Base-by-base conservation (phyloP, 2,888 invertebrate genomes). In the Pinctada fucata region DNA sequence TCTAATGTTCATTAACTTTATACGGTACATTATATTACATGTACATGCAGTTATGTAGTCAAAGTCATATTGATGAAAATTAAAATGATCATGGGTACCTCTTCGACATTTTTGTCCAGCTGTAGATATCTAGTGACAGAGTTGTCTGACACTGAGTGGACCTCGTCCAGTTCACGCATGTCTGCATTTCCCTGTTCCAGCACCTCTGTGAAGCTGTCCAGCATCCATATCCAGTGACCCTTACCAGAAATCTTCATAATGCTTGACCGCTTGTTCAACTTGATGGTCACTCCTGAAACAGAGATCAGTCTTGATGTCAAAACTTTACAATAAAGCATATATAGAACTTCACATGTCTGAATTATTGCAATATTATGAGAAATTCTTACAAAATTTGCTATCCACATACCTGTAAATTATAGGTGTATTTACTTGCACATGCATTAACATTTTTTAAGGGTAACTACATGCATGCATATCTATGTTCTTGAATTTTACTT, bases 141-240 rank as follows among this genome's bases (percentile, higher is more conserved):
- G 47, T 84, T 85, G 63, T 89, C 89, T 0, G 90, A 88, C 5
- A 82, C 83, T 2, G 80, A 80, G 16, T 71, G 67, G 2, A 79
- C 83, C 72, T 88, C 88, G 5, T 86, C 86, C 2, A 88, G 83
- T 3, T 82, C 77, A 63, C 89, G 87, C 50, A 85, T 87, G 47
- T 89, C 89, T 52, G 86, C 87, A 68, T 89, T 89, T 0, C 88
- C 89, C 58, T 88, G 84, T 76, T 90, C 90, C 65, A 90, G 83
- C n/a, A 91, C 85, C 66, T 85, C 85, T 2, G 85, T 86, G 78
- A 91, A 90, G 67, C 88, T 88, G 69, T 89, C 88, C 5, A 89
- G 86, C 81, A 91, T 86, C 91, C 91, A 91, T 0, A 84, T 83
- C 88, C 90, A 87, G 81, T 90, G 90, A 72, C 88, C 85, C 70